Evolutionary conservation across 2,888 invertebrate species (phyloP).

Genomic region (Mesorhabditis spiculigera): DNA sequence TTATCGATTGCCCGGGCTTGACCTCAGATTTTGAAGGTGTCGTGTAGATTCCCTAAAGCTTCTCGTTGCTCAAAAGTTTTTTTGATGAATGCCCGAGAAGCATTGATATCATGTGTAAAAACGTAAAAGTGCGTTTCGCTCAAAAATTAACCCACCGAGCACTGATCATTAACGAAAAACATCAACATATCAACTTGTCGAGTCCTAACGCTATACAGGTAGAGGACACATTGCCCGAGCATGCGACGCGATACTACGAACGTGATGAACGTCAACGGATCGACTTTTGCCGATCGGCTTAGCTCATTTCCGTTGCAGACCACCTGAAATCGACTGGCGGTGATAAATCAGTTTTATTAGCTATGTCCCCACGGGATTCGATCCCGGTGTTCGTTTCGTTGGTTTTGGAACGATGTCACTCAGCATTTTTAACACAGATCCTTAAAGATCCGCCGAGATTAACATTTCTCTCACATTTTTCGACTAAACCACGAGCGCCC

Average conservation of each 20-base stretch:
- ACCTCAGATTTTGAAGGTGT: slow-evolving; percentile 10
- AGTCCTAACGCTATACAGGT: slow-evolving; percentile 19
- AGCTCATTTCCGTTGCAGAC: slow-evolving; percentile 25
- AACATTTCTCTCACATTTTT: too few species aligned
- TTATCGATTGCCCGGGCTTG: slow-evolving; percentile 19
- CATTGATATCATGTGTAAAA: too few species aligned
- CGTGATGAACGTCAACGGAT: neutral
- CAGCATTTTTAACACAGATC: too few species aligned
- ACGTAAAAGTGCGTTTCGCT: too few species aligned
- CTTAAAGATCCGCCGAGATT: too few species aligned
- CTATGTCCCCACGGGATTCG: too few species aligned
- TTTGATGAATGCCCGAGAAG: too few species aligned
- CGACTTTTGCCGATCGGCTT: slow-evolving; percentile 14
- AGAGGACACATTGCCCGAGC: slow-evolving; percentile 26
- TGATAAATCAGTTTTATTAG: too few species aligned
- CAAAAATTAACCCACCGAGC: slow-evolving; percentile 11
- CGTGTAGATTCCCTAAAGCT: slow-evolving; percentile 5
- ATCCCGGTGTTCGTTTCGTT: too few species aligned
- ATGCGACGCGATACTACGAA: slow-evolving; percentile 15
- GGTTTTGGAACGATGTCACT: too few species aligned
- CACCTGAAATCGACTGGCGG: slow-evolving; percentile 15
- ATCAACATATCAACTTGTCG: slow-evolving; percentile 21
- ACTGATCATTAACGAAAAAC: slow-evolving; percentile 28
- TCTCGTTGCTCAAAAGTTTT: too few species aligned
- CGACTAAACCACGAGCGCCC: too few species aligned